Conservation (phyloP, 1,140 invertebrate genomes). For the Lerema accius region DNA sequence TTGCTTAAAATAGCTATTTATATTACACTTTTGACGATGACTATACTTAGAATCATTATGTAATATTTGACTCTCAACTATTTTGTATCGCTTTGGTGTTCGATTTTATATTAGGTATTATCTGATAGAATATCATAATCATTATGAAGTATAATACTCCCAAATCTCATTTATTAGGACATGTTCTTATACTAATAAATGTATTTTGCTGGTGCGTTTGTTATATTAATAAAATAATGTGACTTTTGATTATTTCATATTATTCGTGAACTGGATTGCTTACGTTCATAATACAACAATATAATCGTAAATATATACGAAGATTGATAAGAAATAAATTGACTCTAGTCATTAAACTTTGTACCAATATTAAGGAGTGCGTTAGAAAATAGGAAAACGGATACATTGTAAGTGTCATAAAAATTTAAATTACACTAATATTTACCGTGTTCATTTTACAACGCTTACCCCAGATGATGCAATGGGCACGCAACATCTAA, state of each 20-base stretch:
- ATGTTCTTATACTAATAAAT: conserved; percentile 12
- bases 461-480: no score
- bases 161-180: conserved; percentile 4
- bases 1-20: not conserved
- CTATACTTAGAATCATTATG: conserved; percentile 15
- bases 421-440: not conserved
- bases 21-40: conserved; percentile 20
- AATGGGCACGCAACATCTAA: no score
- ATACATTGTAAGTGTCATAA: not conserved
- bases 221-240: conserved; percentile 7
- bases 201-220: conserved; percentile 16
- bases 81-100: not conserved
- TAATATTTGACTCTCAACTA: not conserved
- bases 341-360: not conserved
- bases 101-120: conserved; percentile 1
- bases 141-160: conserved; percentile 2
- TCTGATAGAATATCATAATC: not conserved
- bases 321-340: not conserved
- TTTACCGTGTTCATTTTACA: no score
- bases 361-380: not conserved
- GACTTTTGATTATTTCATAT: not conserved
- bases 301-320: not conserved
- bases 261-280: not conserved
- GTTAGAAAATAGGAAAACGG: not conserved
- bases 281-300: not conserved